Percentiles rank a stretch among this genome's conserved stretches.
Evolutionary conservation across 2,113 vertebrate species (phyloP).

Genomic region (Pogona vitticeps): DNA sequence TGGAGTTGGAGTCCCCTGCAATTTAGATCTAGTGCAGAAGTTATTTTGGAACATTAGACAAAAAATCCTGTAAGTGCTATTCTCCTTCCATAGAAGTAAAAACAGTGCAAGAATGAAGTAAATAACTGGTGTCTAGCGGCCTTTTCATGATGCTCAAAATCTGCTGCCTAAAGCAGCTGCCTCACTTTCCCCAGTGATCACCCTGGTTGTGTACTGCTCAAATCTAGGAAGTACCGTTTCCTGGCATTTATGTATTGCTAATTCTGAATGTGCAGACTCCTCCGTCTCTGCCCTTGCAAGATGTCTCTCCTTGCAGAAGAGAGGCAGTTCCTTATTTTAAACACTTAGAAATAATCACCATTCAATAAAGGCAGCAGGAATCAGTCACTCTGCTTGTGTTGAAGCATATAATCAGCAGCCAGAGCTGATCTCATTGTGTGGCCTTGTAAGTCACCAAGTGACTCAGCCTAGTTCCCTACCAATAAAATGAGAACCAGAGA

Average conservation of each 20-base stretch:
- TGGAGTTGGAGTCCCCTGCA: too few relatives aligned
- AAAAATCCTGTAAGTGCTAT: too few relatives aligned
- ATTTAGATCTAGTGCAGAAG: neutral
- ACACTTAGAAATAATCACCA: neutral
- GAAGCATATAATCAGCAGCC: neutral
- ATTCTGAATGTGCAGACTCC: neutral
- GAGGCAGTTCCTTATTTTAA: neutral
- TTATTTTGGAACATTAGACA: neutral
- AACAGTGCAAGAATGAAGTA: neutral
- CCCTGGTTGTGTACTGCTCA: neutral
- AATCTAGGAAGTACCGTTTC: neutral
- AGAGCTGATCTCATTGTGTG: neutral
- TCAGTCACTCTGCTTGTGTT: neutral
- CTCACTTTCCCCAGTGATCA: neutral
- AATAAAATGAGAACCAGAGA: slow-evolving; percentile 6
- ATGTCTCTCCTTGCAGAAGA: neutral
- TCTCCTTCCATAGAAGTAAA: neutral
- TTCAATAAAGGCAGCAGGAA: neutral
- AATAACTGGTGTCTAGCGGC: neutral
- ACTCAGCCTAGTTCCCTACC: neutral
- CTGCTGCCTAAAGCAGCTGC: neutral
- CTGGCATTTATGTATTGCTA: neutral
- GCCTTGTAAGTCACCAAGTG: slow-evolving; percentile 9
- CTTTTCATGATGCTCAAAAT: neutral
- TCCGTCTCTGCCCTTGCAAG: neutral